Conservation (phyloP, 2,888 invertebrate genomes). For the Hirtodrosophila confusa region DNA sequence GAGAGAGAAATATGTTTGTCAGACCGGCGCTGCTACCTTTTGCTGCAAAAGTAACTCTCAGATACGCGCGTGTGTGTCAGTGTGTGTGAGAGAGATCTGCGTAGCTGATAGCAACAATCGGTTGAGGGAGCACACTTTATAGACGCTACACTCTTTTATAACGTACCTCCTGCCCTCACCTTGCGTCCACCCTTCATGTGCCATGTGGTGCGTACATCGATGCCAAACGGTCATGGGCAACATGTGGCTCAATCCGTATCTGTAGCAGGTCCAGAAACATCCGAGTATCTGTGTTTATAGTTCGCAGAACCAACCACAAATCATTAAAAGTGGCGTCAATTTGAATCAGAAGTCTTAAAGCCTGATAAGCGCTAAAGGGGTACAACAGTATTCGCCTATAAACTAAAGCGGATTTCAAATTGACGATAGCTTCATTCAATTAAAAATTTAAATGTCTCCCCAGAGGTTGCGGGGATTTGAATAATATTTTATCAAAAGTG, state of each 20-base stretch:
- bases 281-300: conserved; percentile 5
- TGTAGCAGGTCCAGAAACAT: conserved; percentile 17
- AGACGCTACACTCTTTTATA: conserved; percentile 18
- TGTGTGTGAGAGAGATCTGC: conserved; percentile 32
- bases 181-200: neutral
- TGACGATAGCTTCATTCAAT: too few relatives aligned
- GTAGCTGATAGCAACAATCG: conserved; percentile 41
- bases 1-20: neutral
- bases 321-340: conserved; percentile 19
- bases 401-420: too few relatives aligned
- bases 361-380: too few relatives aligned
- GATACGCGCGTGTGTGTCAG: conserved; percentile 11
- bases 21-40: conserved; percentile 38
- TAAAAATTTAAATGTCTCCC: too few relatives aligned
- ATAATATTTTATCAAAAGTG: too few relatives aligned
- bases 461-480: too few relatives aligned
- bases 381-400: too few relatives aligned
- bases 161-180: neutral
- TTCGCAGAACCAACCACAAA: conserved; percentile 27
- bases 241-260: conserved; percentile 42
- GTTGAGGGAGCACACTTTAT: conserved; percentile 10
- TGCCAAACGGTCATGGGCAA: conserved; percentile 31
- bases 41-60: conserved; percentile 35
- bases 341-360: neutral
- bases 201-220: conserved; percentile 4